A percentile compares a stretch with the other conserved stretches of the same genome.
These are phyloP conservation scores for Recurvirostra avosetta DNA, from an alignment of 2,113 vertebrate genomes.

Conservation along the genomic window DNA sequence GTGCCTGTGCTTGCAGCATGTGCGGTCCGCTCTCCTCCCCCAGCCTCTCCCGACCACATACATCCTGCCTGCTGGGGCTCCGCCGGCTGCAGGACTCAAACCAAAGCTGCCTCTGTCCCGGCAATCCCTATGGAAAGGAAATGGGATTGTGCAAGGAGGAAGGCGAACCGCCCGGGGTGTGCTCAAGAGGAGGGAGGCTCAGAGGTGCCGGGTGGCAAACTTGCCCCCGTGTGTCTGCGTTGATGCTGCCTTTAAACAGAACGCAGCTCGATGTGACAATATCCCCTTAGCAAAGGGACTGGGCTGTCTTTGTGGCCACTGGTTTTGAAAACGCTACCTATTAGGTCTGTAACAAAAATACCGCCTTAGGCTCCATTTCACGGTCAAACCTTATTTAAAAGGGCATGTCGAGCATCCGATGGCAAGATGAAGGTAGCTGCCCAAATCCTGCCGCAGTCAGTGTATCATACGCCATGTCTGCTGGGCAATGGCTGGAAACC, in stretches of 20 bases:
- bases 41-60: not conserved
- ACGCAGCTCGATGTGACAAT: fast-evolving
- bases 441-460: not conserved
- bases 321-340: not conserved
- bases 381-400: not conserved
- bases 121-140: fast-evolving
- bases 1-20: not conserved
- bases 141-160: not conserved
- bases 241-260: not conserved
- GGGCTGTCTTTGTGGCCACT: not conserved
- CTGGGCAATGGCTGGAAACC: not conserved
- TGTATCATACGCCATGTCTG: not conserved
- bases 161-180: fast-evolving
- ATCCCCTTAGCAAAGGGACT: not conserved
- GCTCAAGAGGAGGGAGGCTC: not conserved
- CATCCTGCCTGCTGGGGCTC: not conserved
- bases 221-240: not conserved
- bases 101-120: fast-evolving
- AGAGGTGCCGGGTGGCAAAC: not conserved
- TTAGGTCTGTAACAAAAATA: not conserved
- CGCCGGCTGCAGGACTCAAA: not conserved
- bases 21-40: not conserved
- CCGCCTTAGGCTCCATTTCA: not conserved
- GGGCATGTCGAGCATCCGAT: not conserved
- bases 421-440: not conserved